A percentile compares a stretch with the other conserved stretches of the same genome.
Evolutionary conservation across 2,888 invertebrate species (phyloP).

Genomic region (Neoaliturus tenellus): DNA sequence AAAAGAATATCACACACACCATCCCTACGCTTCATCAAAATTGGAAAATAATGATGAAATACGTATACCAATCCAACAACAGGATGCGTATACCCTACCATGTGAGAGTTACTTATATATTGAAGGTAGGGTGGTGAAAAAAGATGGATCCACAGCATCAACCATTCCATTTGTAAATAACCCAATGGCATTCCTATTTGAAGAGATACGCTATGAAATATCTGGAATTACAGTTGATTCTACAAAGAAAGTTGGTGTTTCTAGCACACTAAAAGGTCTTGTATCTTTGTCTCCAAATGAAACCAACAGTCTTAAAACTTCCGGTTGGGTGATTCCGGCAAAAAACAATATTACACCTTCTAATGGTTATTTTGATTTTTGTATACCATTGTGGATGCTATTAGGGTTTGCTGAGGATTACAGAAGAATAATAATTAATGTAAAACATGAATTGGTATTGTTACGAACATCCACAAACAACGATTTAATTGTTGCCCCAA

Average conservation of each 20-base stretch:
- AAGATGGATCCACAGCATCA: neutral
- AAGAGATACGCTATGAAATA: constrained; percentile 54
- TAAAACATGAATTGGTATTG: constrained; percentile 70
- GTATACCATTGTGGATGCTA: constrained; percentile 69
- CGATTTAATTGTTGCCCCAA: constrained; percentile 66
- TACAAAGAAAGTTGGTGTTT: constrained; percentile 49
- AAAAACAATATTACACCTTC: neutral
- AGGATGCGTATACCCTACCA: constrained; percentile 67
- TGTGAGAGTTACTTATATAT: constrained; percentile 65
- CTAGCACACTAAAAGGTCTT: constrained; percentile 50
- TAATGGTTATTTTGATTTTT: constrained; percentile 65
- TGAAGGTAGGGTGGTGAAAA: constrained; percentile 55
- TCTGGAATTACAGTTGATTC: constrained; percentile 56
- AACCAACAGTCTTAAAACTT: neutral
- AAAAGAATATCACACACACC: constrained; percentile 64
- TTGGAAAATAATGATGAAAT: constrained; percentile 69
- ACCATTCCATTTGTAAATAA: constrained; percentile 46
- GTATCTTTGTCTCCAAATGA: constrained; percentile 25
- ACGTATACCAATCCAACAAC: constrained; percentile 68
- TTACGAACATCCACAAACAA: constrained; percentile 67
- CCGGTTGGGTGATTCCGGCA: neutral
- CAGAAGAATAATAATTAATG: constrained; percentile 70
- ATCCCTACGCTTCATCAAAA: constrained; percentile 66
- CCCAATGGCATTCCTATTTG: constrained; percentile 54
- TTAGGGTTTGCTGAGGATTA: constrained; percentile 71